These are phyloP conservation scores for Emydocephalus ijimae DNA, from an alignment of 2,113 vertebrate species.

Conservation along the genomic window DNA sequence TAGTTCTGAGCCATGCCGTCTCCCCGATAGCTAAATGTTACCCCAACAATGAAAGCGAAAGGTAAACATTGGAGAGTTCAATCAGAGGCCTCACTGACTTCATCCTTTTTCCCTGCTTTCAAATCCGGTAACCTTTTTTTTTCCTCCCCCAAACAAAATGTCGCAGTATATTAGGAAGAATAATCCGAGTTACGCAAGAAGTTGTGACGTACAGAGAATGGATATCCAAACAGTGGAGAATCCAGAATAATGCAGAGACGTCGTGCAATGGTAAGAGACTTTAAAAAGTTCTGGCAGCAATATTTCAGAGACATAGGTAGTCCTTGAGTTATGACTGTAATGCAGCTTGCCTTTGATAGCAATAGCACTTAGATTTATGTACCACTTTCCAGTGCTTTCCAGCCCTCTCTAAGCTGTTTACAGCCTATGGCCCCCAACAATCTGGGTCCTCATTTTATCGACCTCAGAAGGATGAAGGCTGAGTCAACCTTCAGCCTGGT, in stretches of 20 bases:
- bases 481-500: no score
- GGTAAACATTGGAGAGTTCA: conserved; percentile 68
- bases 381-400: no score
- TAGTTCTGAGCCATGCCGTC: conserved; percentile 91
- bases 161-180: conserved; percentile 89
- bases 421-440: no score
- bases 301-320: neutral
- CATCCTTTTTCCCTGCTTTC: neutral
- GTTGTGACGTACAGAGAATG: conserved; percentile 93
- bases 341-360: neutral
- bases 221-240: conserved; percentile 91
- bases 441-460: no score
- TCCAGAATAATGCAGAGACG: conserved; percentile 76
- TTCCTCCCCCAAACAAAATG: neutral
- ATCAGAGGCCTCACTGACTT: neutral
- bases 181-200: conserved; percentile 94
- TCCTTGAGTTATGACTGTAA: neutral
- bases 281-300: neutral
- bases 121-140: neutral
- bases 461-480: no score
- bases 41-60: conserved; percentile 93
- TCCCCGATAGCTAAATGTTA: conserved; percentile 94
- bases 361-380: no score
- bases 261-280: conserved; percentile 80
- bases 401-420: no score